A percentile compares a stretch with the other conserved stretches of the same genome.
These are phyloP conservation scores for Gymnopithys bicolor DNA, from an alignment of 2,797 vertebrate genomes.

Conservation along the genomic window DNA sequence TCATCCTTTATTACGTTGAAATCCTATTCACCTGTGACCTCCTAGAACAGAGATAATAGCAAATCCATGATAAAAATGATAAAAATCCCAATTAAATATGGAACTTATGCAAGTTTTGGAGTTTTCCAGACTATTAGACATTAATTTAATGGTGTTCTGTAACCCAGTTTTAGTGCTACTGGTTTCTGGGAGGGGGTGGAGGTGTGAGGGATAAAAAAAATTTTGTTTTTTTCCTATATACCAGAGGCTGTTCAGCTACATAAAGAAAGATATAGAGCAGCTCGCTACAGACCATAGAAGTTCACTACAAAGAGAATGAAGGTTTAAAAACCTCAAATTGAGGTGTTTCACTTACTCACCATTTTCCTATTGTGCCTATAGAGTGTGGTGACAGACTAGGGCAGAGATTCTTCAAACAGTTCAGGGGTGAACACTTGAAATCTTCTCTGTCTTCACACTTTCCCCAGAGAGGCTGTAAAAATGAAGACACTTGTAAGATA, in stretches of 20 bases:
- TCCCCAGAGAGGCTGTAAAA: not conserved
- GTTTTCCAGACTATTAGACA: not conserved
- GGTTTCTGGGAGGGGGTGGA: not conserved
- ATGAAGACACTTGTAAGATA: not conserved
- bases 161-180: not conserved
- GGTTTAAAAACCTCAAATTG: not conserved
- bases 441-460: not conserved
- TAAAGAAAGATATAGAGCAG: not conserved
- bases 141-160: not conserved
- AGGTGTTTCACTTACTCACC: not conserved
- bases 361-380: not conserved
- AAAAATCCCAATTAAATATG: not conserved
- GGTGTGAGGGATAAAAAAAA: not conserved
- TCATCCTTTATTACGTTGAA: not conserved
- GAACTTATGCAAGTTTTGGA: not conserved
- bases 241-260: not conserved
- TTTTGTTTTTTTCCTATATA: accelerated
- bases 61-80: not conserved
- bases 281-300: not conserved
- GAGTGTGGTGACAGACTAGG: not conserved
- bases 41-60: not conserved
- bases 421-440: not conserved
- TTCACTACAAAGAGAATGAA: not conserved
- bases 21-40: not conserved
- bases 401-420: not conserved